Base-by-base conservation (phyloP, 2,113 vertebrate genomes). In the Eurystomus gularis region DNA sequence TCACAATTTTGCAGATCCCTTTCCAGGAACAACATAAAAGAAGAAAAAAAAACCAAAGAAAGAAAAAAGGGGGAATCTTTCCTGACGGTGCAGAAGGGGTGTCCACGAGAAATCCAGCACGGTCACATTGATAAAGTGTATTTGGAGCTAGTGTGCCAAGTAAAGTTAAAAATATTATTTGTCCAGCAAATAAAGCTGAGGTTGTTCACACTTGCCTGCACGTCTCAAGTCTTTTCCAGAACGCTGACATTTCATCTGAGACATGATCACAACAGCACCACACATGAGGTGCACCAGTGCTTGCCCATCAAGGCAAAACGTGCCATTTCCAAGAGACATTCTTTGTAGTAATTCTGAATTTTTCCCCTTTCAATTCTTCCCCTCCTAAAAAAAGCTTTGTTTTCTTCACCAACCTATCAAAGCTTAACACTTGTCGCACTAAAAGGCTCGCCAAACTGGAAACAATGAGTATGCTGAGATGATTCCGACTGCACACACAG, bases 271-370 rank as follows among this genome's bases (percentile, higher is more conserved):
- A 58, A 29, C 5, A 29, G 40, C 7, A 5, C 29, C 37, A 39
- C 6, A 29, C 42, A 54, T 0, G 3, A 76, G 10, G 4, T 23
- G 3, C 4, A 29, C 11, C 40, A 5, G 16, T 9, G 7, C 33
- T 60, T 42, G 40, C n/a, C 12, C 26, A 28, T 5, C 1, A 2
- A 44, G 11, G 35, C 13, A 61, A 64, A 72, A 39, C 3, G 3
- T 10, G 10, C 3, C 3, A 51, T 6, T 73, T 66, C 42, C 40
- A 31, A 64, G 44, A 48, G 10, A 48, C 9, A 16, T 13, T 39
- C 25, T 52, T 49, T 9, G 60, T 11, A 71, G 17, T 10, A 33
- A 54, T 66, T 62, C 37, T 40, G 44, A 49, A 2, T 52, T 61
- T 33, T 42, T 21, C 69, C 4, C 28, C 10, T 48, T 58, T 55